Evolutionary conservation across 1,140 invertebrate genomes (phyloP).

Genomic region (Colletes gigas): DNA sequence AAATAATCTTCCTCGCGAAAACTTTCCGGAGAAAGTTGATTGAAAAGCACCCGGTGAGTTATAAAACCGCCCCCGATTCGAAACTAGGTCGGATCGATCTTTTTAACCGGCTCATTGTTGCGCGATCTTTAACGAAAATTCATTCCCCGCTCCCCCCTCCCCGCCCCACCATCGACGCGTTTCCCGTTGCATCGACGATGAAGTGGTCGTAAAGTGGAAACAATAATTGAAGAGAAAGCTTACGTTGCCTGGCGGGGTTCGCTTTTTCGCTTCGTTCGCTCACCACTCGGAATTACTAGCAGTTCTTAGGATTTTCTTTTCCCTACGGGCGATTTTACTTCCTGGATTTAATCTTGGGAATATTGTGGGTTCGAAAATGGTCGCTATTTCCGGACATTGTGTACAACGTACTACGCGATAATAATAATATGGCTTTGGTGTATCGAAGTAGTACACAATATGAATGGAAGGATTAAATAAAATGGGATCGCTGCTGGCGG

Average conservation of each 20-base stretch:
- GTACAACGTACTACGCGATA: no score
- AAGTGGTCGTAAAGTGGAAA: constrained; percentile 31
- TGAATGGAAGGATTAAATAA: no score
- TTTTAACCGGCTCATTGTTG: constrained; percentile 35
- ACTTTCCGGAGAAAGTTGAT: constrained; percentile 37
- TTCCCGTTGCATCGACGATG: constrained; percentile 3
- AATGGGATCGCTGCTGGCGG: no score
- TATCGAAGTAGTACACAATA: no score
- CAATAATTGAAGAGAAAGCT: constrained; percentile 21
- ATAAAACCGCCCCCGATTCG: constrained; percentile 8
- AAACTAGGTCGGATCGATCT: constrained; percentile 37
- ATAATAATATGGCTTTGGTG: no score
- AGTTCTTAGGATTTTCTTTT: constrained; percentile 4
- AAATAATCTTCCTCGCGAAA: constrained; percentile 21
- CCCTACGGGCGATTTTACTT: background rate
- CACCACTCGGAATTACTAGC: background rate
- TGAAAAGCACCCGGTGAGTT: constrained; percentile 31
- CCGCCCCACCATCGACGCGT: background rate
- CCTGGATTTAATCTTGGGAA: background rate
- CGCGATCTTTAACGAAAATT: constrained; percentile 43
- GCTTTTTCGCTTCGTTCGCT: background rate
- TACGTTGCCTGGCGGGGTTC: background rate
- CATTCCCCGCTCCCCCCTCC: background rate
- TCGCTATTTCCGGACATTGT: background rate
- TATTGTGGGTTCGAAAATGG: background rate